A percentile compares a stretch with the other conserved stretches of the same genome.
Conservation (phyloP, 2,797 vertebrate species). For the Sparidentex hasta region DNA sequence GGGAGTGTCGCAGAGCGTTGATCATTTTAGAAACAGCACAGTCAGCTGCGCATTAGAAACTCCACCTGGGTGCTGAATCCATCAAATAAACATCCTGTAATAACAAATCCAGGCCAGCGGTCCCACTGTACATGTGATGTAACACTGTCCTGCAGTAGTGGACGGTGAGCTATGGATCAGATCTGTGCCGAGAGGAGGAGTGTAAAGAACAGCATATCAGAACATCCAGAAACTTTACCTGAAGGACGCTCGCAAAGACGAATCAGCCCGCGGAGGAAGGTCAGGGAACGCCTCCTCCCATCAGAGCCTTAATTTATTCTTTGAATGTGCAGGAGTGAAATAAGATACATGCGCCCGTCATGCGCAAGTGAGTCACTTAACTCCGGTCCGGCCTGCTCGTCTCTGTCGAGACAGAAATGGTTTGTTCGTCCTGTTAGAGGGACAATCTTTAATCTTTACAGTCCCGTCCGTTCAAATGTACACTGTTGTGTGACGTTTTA, state of each 20-base stretch:
- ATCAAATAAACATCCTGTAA: conserved; percentile 20
- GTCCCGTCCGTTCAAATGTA: neutral
- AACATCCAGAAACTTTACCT: conserved; percentile 58
- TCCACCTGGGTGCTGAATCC: conserved; percentile 50
- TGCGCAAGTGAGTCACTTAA: conserved; percentile 57
- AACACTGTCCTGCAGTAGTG: conserved; percentile 15
- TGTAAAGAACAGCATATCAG: neutral
- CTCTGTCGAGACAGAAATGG: neutral
- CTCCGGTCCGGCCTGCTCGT: conserved; percentile 37
- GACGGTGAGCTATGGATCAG: neutral
- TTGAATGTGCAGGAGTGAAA: conserved; percentile 35
- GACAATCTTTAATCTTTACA: neutral
- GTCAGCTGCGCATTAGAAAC: conserved; percentile 32
- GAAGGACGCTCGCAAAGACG: conserved; percentile 65
- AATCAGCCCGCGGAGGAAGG: conserved; percentile 47
- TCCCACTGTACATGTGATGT: conserved; percentile 32
- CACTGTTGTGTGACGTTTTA: too few relatives aligned
- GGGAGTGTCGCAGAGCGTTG: conserved; percentile 16
- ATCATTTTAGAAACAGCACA: conserved; percentile 40
- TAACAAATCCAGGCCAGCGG: conserved; percentile 32
- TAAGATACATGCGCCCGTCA: conserved; percentile 69
- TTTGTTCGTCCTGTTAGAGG: conserved; percentile 1
- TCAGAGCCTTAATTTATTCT: conserved; percentile 67
- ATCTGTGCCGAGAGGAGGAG: neutral
- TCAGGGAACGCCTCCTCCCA: conserved; percentile 70